Evolutionary conservation across 2,888 invertebrate species (phyloP).

Genomic region (Steinernema carpocapsae): DNA sequence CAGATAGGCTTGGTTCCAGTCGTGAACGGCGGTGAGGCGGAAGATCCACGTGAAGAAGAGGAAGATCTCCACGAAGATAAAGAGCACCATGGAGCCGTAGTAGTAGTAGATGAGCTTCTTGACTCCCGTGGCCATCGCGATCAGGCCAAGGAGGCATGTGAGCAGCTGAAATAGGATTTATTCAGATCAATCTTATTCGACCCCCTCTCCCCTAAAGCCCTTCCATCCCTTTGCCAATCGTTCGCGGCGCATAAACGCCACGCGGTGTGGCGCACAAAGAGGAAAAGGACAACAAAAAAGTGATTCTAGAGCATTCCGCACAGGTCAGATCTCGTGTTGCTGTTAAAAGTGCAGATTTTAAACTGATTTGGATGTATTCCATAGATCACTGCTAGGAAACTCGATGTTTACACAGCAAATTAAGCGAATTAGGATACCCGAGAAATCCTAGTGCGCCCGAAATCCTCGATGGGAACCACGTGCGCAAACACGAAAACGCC

Average conservation of each 20-base stretch:
- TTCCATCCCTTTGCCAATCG: neutral
- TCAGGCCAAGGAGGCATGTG: neutral
- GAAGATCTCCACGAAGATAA: neutral
- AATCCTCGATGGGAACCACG: too few species aligned
- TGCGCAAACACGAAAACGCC: too few species aligned
- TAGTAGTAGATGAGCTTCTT: conserved; percentile 20
- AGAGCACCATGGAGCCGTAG: conserved; percentile 6
- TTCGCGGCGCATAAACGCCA: neutral
- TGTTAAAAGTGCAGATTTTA: too few species aligned
- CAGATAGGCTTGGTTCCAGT: neutral
- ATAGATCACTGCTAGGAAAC: too few species aligned
- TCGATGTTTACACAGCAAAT: too few species aligned
- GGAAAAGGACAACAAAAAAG: neutral
- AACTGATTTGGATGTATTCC: too few species aligned
- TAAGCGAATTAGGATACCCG: too few species aligned
- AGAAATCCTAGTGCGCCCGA: too few species aligned
- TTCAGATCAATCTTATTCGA: neutral
- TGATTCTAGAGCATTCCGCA: too few species aligned
- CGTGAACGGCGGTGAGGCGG: conserved; percentile 9
- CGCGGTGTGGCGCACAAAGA: neutral
- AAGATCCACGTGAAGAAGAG: conserved; percentile 1
- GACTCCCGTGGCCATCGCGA: neutral
- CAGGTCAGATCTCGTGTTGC: too few species aligned
- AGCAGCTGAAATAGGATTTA: neutral
- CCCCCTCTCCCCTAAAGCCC: neutral